phyloP scores from a whole-genome alignment of 2,797 vertebrate species.

The Periparus ater region DNA sequence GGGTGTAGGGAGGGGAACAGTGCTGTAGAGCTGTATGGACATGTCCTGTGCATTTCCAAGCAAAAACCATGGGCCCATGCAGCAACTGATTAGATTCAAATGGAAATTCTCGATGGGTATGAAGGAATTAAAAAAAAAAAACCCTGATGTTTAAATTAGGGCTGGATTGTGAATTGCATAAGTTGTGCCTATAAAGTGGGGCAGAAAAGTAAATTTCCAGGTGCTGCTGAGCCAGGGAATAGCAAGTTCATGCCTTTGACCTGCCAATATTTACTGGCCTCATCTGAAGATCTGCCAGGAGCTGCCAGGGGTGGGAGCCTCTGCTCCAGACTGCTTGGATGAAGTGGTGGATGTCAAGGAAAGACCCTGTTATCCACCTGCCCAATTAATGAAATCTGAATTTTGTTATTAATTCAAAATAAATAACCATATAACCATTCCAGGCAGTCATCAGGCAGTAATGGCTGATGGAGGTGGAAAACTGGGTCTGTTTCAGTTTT shows the following conservation, averaged over 20 bases:
- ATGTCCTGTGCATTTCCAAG: conserved; percentile 24
- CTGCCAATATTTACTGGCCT: not conserved
- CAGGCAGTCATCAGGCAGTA: not conserved
- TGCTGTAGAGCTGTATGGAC: conserved; percentile 32
- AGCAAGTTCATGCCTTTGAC: not conserved
- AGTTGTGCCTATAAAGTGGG: not conserved
- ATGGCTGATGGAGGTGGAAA: not conserved
- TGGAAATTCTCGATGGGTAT: conserved; percentile 16
- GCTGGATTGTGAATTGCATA: not conserved
- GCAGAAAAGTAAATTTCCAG: not conserved
- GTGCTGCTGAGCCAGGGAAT: not conserved
- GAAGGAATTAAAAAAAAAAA: not conserved
- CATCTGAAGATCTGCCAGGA: not conserved
- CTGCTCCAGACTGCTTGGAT: too few species aligned
- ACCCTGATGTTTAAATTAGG: not conserved
- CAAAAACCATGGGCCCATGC: not conserved
- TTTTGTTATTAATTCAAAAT: not conserved
- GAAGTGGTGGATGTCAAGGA: not conserved
- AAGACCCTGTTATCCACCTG: not conserved
- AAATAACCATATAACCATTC: not conserved
- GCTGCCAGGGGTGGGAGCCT: not conserved
- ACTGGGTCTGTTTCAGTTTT: not conserved
- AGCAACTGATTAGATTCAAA: conserved; percentile 24
- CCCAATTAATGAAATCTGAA: too few species aligned
- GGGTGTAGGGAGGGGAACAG: conserved; percentile 49